A percentile compares a stretch with the other conserved stretches of the same genome.
phyloP scores from a whole-genome alignment of 2,113 vertebrate species.

The Sminthopsis crassicaudata region DNA sequence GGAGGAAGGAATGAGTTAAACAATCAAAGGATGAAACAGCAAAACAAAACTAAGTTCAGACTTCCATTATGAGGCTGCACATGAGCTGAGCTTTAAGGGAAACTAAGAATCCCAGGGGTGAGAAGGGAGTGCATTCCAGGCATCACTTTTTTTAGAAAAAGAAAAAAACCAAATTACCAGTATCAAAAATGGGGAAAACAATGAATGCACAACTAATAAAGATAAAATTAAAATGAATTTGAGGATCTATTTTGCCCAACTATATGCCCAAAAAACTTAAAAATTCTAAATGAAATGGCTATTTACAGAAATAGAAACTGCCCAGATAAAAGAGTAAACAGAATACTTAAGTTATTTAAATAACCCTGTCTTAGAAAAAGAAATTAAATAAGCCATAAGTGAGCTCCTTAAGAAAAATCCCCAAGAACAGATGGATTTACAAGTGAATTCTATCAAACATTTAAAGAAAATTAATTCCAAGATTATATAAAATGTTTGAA shows the following conservation, averaged over 20 bases:
- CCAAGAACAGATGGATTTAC: neutral
- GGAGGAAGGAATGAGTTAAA: neutral
- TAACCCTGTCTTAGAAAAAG: neutral
- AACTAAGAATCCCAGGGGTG: neutral
- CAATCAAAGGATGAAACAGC: neutral
- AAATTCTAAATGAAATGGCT: neutral
- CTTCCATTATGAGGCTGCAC: neutral
- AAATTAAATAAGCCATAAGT: neutral
- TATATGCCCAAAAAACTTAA: neutral
- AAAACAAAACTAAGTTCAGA: neutral
- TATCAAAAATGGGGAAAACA: neutral
- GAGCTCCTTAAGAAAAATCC: neutral
- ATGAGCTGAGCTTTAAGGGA: neutral
- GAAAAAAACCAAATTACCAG: neutral
- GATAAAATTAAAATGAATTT: neutral
- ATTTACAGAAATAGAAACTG: neutral
- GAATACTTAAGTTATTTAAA: neutral
- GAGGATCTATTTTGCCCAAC: neutral
- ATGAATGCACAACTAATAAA: neutral
- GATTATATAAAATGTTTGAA: neutral
- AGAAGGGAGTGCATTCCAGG: neutral
- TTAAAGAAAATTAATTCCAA: neutral
- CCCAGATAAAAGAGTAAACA: neutral
- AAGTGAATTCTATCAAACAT: neutral
- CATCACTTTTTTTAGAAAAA: neutral